Conservation (phyloP, 2,113 vertebrate genomes). For the Caracal caracal region DNA sequence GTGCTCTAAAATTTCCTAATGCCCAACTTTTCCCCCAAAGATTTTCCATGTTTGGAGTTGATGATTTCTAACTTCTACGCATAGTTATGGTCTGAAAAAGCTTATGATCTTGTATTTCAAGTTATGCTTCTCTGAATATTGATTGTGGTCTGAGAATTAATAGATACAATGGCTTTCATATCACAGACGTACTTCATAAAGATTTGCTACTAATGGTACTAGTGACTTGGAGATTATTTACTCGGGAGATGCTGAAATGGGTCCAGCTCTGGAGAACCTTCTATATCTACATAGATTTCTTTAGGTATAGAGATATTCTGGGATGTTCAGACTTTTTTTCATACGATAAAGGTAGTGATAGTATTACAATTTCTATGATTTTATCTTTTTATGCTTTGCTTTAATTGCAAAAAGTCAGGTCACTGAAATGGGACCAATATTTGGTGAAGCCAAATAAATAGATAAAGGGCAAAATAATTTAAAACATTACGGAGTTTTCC, state of each 20-base stretch:
- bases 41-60: neutral
- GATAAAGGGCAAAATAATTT: neutral
- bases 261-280: neutral
- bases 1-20: neutral
- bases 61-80: neutral
- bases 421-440: neutral
- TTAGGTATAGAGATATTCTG: neutral
- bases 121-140: neutral
- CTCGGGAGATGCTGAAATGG: neutral
- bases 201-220: neutral
- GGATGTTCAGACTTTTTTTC: neutral
- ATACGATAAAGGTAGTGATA: neutral
- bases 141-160: neutral
- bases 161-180: neutral
- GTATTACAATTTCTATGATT: neutral
- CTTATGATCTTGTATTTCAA: neutral
- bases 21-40: neutral
- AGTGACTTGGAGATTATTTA: neutral
- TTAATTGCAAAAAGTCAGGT: neutral
- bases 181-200: neutral
- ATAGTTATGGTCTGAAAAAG: neutral
- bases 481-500: neutral
- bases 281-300: neutral
- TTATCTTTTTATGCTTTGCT: neutral
- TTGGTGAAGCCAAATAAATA: neutral